phyloP scores from a whole-genome alignment of 2,888 invertebrate species.

The Drosophila recens region DNA sequence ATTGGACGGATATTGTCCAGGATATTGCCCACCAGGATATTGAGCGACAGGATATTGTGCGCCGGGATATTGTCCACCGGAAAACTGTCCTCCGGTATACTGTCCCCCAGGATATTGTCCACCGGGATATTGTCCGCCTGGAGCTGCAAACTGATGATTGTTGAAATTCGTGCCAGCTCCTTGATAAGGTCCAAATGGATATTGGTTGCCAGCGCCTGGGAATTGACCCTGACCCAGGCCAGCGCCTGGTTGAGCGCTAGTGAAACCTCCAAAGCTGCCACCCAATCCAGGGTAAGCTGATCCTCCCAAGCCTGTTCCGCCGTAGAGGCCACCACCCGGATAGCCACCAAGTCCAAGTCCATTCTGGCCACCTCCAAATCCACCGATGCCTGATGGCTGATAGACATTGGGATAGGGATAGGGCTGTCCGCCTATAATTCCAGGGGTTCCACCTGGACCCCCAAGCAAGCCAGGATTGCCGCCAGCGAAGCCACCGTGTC shows the following conservation, averaged over 20 bases:
- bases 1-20: conserved; percentile 56
- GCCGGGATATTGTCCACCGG: conserved; percentile 54
- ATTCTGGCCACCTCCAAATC: conserved; percentile 62
- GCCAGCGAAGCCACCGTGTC: conserved; percentile 46
- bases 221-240: conserved; percentile 40
- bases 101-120: conserved; percentile 62
- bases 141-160: conserved; percentile 38
- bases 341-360: conserved; percentile 52
- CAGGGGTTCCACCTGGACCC: conserved; percentile 87
- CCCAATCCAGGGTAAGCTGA: conserved; percentile 35
- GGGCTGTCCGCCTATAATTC: conserved; percentile 71
- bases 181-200: conserved; percentile 42
- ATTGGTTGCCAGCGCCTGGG: conserved; percentile 35
- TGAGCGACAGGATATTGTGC: conserved; percentile 47
- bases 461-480: conserved; percentile 80
- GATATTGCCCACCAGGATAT: conserved; percentile 55
- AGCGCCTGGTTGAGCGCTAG: conserved; percentile 29
- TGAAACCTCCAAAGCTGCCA: conserved; percentile 27
- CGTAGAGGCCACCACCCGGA: conserved; percentile 34
- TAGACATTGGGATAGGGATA: conserved; percentile 56
- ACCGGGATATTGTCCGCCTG: conserved; percentile 42
- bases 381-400: conserved; percentile 51
- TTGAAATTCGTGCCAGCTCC: conserved; percentile 47
- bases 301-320: conserved; percentile 35
- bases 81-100: conserved; percentile 56